Evolutionary conservation across 2,797 vertebrate species (phyloP).

Genomic region (Chelon labrosus): DNA sequence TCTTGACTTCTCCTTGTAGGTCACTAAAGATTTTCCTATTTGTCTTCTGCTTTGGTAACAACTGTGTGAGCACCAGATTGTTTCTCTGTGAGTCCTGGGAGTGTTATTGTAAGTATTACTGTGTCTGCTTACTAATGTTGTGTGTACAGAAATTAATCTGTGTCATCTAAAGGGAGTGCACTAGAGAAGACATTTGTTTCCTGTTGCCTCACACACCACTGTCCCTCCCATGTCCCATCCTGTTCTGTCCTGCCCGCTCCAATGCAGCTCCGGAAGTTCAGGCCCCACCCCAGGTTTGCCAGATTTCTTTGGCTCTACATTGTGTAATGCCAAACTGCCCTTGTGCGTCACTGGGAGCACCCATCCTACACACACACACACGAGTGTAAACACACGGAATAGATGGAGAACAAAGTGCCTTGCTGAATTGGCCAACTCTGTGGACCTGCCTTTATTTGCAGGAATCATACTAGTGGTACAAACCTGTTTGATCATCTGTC

Average conservation of each 20-base stretch:
- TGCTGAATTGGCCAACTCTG: conserved; percentile 33
- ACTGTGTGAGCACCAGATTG: background rate
- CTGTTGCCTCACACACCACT: conserved; percentile 55
- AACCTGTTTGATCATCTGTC: conserved; percentile 40
- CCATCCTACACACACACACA: conserved; percentile 52
- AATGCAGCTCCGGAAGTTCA: conserved; percentile 60
- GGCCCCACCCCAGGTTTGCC: conserved; percentile 68
- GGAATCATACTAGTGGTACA: conserved; percentile 17
- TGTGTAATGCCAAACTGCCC: conserved; percentile 75
- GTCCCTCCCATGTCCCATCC: conserved; percentile 49
- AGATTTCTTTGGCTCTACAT: conserved; percentile 58
- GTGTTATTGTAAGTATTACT: background rate
- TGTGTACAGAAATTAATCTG: conserved; percentile 26
- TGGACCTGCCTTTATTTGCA: conserved; percentile 64
- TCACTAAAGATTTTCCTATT: conserved; percentile 37
- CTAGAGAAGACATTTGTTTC: conserved; percentile 37
- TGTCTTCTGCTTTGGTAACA: conserved; percentile 19
- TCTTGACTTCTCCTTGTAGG: conserved; percentile 46
- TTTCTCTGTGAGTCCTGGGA: background rate
- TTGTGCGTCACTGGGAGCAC: conserved; percentile 80
- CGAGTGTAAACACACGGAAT: conserved; percentile 57
- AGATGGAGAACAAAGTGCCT: conserved; percentile 25
- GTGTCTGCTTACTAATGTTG: background rate
- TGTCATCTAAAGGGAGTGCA: conserved; percentile 41
- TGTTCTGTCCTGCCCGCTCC: conserved; percentile 62